Evolutionary conservation across 2,888 invertebrate genomes (phyloP).

Genomic region (Epistrophe eligans): DNA sequence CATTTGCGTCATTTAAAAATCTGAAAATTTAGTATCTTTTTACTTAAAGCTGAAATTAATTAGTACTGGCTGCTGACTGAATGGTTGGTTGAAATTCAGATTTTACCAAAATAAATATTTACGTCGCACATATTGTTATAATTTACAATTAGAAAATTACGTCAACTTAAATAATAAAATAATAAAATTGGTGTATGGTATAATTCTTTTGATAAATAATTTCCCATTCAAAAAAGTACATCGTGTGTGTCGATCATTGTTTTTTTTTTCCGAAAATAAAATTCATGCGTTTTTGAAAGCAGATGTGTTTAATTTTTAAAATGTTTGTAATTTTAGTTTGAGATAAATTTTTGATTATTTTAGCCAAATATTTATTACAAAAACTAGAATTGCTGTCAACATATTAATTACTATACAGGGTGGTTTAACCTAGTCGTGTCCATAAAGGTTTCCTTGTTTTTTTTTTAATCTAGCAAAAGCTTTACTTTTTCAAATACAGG

Average conservation of each 20-base stretch:
- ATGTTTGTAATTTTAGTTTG: no score
- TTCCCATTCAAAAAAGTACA: background rate
- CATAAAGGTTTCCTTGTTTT: no score
- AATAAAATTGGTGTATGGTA: constrained; percentile 5
- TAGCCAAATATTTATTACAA: background rate
- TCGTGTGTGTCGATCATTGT: constrained; percentile 4
- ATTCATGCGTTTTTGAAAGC: background rate
- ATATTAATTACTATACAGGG: no score
- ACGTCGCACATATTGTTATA: constrained; percentile 46
- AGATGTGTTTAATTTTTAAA: background rate
- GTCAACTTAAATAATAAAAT: constrained; percentile 41
- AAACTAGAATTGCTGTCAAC: background rate
- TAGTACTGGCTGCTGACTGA: constrained; percentile 28
- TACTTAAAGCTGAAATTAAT: constrained; percentile 22
- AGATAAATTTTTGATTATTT: background rate
- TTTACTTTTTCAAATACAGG: no score
- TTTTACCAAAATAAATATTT: constrained; percentile 27
- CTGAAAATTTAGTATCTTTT: constrained; percentile 22
- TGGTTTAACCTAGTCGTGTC: no score
- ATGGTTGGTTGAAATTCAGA: constrained; percentile 30
- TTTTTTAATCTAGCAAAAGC: no score
- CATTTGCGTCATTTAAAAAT: constrained; percentile 36
- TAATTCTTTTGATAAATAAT: constrained; percentile 23
- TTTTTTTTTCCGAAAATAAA: background rate
- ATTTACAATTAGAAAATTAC: constrained; percentile 34